A percentile compares a stretch with the other conserved stretches of the same genome.
Evolutionary conservation across 1,140 invertebrate species (phyloP).

Genomic region (Zaprionus ghesquierei): DNA sequence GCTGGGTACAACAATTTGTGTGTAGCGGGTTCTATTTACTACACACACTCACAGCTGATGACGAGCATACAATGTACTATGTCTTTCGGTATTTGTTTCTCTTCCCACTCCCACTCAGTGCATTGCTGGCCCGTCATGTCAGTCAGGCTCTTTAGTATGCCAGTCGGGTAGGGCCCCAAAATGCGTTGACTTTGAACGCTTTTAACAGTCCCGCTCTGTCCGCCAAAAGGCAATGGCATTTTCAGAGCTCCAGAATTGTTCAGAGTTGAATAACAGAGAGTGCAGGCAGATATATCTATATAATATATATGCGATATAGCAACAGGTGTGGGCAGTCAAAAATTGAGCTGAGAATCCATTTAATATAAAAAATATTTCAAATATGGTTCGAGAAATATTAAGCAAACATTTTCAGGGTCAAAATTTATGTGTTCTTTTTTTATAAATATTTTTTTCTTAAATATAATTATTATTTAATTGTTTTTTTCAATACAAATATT

Average conservation of each 20-base stretch:
- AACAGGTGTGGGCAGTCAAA: neutral
- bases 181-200: slow-evolving; percentile 48
- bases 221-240: slow-evolving; percentile 8
- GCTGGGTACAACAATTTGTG: neutral
- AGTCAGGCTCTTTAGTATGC: slow-evolving; percentile 40
- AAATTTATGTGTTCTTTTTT: neutral
- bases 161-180: slow-evolving; percentile 32
- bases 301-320: neutral
- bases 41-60: slow-evolving; percentile 24
- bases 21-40: slow-evolving; percentile 73
- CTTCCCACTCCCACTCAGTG: neutral
- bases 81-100: neutral
- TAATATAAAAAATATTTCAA: neutral
- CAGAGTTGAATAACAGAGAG: slow-evolving; percentile 15
- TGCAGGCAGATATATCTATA: neutral
- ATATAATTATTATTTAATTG: neutral
- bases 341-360: neutral
- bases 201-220: slow-evolving; percentile 28
- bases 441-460: neutral
- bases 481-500: no score
- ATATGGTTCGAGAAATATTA: neutral
- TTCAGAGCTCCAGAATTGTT: slow-evolving; percentile 9
- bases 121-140: neutral
- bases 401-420: neutral
- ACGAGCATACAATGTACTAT: neutral